phyloP scores from a whole-genome alignment of 2,797 vertebrate species.

The Nothura maculosa region DNA sequence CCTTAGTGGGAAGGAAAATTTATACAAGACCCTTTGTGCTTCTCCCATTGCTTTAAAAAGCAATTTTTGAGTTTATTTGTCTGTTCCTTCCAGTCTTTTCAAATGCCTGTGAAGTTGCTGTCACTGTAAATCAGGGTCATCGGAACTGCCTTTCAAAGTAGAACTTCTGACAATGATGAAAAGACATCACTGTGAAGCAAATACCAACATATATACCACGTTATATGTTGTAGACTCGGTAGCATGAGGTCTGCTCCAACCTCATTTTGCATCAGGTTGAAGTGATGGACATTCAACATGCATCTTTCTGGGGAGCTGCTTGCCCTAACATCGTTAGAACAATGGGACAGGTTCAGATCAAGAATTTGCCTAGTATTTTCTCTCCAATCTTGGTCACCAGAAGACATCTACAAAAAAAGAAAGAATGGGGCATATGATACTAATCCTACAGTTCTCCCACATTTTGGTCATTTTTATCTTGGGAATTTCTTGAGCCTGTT shows the following conservation, averaged over 20 bases:
- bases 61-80: constrained; percentile 45
- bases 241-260: background rate
- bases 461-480: background rate
- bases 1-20: background rate
- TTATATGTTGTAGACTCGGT: background rate
- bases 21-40: background rate
- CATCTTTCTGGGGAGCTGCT: accelerated
- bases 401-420: background rate
- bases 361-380: background rate
- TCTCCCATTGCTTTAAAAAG: constrained; percentile 1
- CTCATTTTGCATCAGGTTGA: background rate
- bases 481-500: background rate
- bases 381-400: accelerated
- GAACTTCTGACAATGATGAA: background rate
- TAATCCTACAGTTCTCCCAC: background rate
- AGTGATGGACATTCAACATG: accelerated
- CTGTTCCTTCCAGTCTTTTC: constrained; percentile 23
- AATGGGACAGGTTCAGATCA: background rate
- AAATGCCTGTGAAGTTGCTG: constrained; percentile 56
- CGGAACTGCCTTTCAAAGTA: constrained; percentile 30
- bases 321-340: background rate
- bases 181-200: background rate
- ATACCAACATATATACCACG: accelerated
- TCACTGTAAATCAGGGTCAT: constrained; percentile 50
- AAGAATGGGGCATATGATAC: background rate